phyloP scores from a whole-genome alignment of 1,140 invertebrate species.

The Ostrea denselamellosa region DNA sequence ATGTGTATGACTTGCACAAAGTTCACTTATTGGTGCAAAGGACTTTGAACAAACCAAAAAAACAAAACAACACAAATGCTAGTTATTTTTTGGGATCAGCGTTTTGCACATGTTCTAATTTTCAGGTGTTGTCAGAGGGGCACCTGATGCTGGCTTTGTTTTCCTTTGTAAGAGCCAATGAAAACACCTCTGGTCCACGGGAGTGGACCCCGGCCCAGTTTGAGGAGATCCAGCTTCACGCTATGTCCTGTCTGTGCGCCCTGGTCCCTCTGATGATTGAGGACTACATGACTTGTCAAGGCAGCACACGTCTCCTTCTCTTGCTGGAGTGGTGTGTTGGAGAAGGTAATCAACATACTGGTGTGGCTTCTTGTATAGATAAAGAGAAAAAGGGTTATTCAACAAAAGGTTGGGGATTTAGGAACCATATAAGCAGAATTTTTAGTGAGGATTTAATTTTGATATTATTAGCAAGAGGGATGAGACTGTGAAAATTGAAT shows the following conservation, averaged over 20 bases:
- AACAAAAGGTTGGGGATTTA: no score
- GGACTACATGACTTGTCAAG: conserved; percentile 78
- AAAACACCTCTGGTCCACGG: conserved; percentile 65
- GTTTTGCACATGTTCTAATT: background rate
- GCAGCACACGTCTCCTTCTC: conserved; percentile 76
- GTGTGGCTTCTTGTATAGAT: background rate
- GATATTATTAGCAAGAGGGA: no score
- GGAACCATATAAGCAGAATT: no score
- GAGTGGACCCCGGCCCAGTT: conserved; percentile 78
- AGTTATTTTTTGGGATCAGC: no score
- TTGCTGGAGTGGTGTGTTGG: conserved; percentile 79
- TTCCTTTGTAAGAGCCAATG: conserved; percentile 76
- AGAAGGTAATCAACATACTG: conserved; percentile 64
- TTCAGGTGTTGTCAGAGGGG: conserved; percentile 76
- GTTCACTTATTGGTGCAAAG: no score
- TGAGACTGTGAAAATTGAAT: no score
- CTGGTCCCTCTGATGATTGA: conserved; percentile 77
- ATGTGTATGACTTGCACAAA: no score
- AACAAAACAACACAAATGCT: no score
- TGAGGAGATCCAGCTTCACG: conserved; percentile 79
- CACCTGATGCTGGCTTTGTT: conserved; percentile 77
- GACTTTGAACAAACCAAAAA: no score
- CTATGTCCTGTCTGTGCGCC: conserved; percentile 74
- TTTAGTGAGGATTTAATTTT: no score
- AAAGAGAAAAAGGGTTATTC: no score